phyloP scores from a whole-genome alignment of 2,797 vertebrate genomes.

The Paedocypris micromegethes region DNA sequence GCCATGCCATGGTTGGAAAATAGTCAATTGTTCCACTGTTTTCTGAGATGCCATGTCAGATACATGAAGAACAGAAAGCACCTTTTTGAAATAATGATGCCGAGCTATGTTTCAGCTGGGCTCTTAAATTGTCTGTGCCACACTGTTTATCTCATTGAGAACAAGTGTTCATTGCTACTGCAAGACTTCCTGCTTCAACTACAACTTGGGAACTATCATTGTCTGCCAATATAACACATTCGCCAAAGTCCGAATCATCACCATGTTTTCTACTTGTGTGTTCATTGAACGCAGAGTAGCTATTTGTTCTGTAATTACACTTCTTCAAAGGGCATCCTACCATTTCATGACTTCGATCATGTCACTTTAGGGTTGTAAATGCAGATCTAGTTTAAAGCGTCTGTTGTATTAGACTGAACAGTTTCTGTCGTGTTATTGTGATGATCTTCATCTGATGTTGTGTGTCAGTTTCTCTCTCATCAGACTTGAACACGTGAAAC shows the following conservation, averaged over 20 bases:
- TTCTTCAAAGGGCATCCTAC: slow-evolving; percentile 30
- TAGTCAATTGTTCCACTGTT: slow-evolving; percentile 28
- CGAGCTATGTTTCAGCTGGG: slow-evolving; percentile 29
- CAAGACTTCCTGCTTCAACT: slow-evolving; percentile 10
- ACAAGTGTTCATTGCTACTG: too few relatives aligned
- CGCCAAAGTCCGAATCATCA: slow-evolving; percentile 33
- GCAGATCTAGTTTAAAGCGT: too few relatives aligned
- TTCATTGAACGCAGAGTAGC: slow-evolving; percentile 33
- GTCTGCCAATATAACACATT: slow-evolving; percentile 12
- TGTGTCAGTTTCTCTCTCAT: too few relatives aligned
- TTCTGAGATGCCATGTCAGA: slow-evolving; percentile 31
- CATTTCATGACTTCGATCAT: slow-evolving; percentile 28
- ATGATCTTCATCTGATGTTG: too few relatives aligned
- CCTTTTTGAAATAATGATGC: slow-evolving; percentile 26
- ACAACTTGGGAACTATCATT: slow-evolving; percentile 21
- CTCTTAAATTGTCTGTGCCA: slow-evolving; percentile 20
- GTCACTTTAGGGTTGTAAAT: too few relatives aligned
- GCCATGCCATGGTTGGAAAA: too few relatives aligned
- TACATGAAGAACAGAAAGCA: slow-evolving; percentile 22
- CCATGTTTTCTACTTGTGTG: slow-evolving; percentile 40
- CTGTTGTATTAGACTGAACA: too few relatives aligned
- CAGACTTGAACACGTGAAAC: too few relatives aligned
- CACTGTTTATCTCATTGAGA: not conserved
- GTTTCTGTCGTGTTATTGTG: too few relatives aligned
- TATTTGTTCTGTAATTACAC: slow-evolving; percentile 39